Percentiles rank a stretch among this genome's conserved stretches.
phyloP scores from a whole-genome alignment of 2,888 invertebrate genomes.

The Tetramorium bicarinatum region DNA sequence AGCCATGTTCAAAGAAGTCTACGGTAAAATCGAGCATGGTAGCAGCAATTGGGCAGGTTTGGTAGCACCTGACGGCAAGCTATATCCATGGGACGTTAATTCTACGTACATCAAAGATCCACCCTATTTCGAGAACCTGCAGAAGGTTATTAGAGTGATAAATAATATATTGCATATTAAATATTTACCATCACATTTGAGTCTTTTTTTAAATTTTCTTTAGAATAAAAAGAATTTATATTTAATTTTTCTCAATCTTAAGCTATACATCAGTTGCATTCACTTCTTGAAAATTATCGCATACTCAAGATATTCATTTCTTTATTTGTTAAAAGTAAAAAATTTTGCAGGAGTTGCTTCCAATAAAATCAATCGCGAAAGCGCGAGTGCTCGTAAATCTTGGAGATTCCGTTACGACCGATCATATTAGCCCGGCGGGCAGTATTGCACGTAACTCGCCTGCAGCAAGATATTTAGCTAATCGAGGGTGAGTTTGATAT shows the following conservation, averaged over 20 bases:
- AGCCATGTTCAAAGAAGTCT: conserved; percentile 98
- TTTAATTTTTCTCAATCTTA: not conserved
- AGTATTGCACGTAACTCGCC: conserved; percentile 98
- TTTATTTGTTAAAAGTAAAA: not conserved
- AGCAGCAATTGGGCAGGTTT: conserved; percentile 95
- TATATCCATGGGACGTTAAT: conserved; percentile 96
- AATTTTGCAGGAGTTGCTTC: conserved; percentile 88
- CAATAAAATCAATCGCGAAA: conserved; percentile 88
- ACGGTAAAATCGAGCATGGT: conserved; percentile 94
- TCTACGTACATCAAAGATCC: conserved; percentile 99
- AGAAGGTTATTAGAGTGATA: conserved; percentile 82
- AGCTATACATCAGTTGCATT: not conserved
- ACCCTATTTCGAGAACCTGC: conserved; percentile 97
- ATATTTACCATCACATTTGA: not conserved
- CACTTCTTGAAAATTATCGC: not conserved
- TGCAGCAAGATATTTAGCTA: conserved; percentile 93
- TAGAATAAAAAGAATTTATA: not conserved
- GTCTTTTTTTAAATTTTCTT: not conserved
- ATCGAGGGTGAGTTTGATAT: conserved; percentile 89
- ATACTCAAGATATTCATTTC: not conserved
- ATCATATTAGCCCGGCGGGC: conserved; percentile 99
- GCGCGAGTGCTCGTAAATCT: conserved; percentile 95
- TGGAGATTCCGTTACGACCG: conserved; percentile 99
- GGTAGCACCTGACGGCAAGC: conserved; percentile 92
- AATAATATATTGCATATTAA: not conserved